Evolutionary conservation across 2,113 vertebrate genomes (phyloP), one percentile per base, ranked within the genome.

Genomic region (Nyctibius bracteatus): DNA sequence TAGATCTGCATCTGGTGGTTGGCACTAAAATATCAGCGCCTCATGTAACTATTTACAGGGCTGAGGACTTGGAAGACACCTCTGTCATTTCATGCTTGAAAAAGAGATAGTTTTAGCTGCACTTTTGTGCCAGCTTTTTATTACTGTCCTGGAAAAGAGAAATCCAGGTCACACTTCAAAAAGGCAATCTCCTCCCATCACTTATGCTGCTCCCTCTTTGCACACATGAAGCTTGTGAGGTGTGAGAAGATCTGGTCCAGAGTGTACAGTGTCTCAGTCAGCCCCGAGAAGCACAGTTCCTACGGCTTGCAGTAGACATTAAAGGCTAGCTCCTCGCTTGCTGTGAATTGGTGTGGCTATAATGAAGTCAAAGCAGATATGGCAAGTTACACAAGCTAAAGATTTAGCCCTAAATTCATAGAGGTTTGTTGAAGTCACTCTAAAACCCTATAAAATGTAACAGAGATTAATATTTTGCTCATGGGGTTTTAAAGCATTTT

Each of bases 401-500:
- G 61, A 68, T 57, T 63, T 39, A 85, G 23, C 54, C 52, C 70
- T 71, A 74, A 94, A 85, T 92, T 87, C 46, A 61, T 35, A 44
- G 18, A 28, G 14, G 2, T 83, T 92, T 78, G 31, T 55, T 77
- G 19, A 27, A 81, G 70, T 68, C 3, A 2, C 47, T 93, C 55
- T 78, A 89, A 87, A 83, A 10, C 17, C 19, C 55, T 68, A 30
- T 96, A 92, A 96, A 96, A 93, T 57, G 23, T 73, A 93, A 81
- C 41, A 52, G 47, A 88, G 52, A 84, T 81, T 13, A 91, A 71
- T 89, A 78, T 24, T 68, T 18, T 82, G 31, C 62, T 81, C 37
- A 21, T 57, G 47, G 10, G 37, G 14, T 39, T 95, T 80, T 33
- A 46, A 87, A 85, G 14, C 1, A 5, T 89, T 96, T 97, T 92